Evolutionary conservation across 1,140 invertebrate species (phyloP).

Genomic region (Dryas iulia): DNA sequence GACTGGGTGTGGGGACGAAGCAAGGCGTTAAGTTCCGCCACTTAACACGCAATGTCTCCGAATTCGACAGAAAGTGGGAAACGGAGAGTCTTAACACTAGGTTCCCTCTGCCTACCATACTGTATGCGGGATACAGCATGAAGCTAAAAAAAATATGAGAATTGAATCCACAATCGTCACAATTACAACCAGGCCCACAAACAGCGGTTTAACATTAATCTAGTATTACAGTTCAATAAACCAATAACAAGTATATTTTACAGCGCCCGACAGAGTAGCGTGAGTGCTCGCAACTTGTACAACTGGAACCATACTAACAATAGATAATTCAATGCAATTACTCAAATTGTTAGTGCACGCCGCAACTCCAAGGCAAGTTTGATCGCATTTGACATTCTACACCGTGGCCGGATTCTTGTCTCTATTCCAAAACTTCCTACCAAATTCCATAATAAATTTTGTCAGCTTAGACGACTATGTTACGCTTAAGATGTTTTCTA

Average conservation of each 20-base stretch:
- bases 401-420: slow-evolving; percentile 27
- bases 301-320: slow-evolving; percentile 22
- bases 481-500: slow-evolving; percentile 17
- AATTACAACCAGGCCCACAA: no score
- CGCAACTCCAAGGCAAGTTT: slow-evolving; percentile 28
- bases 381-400: slow-evolving; percentile 40
- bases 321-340: slow-evolving; percentile 38
- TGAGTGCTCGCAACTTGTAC: not conserved
- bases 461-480: slow-evolving; percentile 22
- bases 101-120: no score
- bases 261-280: not conserved
- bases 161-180: no score
- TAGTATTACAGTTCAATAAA: not conserved
- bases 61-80: no score
- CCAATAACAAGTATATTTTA: not conserved
- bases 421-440: slow-evolving; percentile 28
- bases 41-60: no score
- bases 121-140: no score
- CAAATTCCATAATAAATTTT: slow-evolving; percentile 26
- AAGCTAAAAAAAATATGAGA: no score
- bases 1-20: no score
- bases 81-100: no score
- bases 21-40: no score
- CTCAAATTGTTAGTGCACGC: slow-evolving; percentile 35
- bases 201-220: no score